These are phyloP conservation scores for Mesocentrotus franciscanus DNA, from an alignment of 53 echinoderm and acorn worm genomes.

Conservation along the genomic window DNA sequence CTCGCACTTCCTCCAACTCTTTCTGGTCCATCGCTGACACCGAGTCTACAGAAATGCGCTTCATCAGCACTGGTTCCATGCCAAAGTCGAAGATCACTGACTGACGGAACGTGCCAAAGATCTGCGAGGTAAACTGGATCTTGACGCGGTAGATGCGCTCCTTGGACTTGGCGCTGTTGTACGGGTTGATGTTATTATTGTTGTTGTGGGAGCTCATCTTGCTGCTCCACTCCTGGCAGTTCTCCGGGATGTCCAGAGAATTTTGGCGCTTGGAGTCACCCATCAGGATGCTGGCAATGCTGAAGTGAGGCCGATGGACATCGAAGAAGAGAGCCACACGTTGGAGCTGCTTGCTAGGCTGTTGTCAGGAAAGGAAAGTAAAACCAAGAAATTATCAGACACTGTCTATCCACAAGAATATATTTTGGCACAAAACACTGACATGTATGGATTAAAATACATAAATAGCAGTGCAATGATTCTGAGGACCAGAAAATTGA, in stretches of 20 bases:
- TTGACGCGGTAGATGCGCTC: constrained; percentile 96
- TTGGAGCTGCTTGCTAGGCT: constrained; percentile 83
- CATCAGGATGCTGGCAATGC: constrained; percentile 79
- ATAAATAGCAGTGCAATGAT: too few species aligned
- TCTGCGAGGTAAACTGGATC: constrained; percentile 97
- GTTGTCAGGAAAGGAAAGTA: not conserved
- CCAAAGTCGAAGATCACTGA: constrained; percentile 98
- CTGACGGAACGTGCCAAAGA: constrained; percentile 99
- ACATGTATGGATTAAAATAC: too few species aligned
- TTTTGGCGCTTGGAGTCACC: constrained; percentile 90
- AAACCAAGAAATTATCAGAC: not conserved
- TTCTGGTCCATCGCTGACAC: constrained; percentile 90
- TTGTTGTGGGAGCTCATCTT: constrained; percentile 32
- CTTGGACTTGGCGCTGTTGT: constrained; percentile 75
- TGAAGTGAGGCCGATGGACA: constrained; percentile 97
- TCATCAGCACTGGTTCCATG: constrained; percentile 88
- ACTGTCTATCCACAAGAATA: not conserved
- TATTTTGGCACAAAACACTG: not conserved
- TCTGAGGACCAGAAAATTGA: too few species aligned
- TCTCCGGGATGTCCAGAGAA: constrained; percentile 81
- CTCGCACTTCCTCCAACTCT: constrained; percentile 90
- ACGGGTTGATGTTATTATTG: constrained; percentile 33
- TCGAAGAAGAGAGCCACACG: constrained; percentile 91
- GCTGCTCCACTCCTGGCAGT: constrained; percentile 95
- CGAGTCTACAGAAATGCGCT: constrained; percentile 89